Conservation (phyloP, 2,888 invertebrate genomes). For the Napeogenes inachia region DNA sequence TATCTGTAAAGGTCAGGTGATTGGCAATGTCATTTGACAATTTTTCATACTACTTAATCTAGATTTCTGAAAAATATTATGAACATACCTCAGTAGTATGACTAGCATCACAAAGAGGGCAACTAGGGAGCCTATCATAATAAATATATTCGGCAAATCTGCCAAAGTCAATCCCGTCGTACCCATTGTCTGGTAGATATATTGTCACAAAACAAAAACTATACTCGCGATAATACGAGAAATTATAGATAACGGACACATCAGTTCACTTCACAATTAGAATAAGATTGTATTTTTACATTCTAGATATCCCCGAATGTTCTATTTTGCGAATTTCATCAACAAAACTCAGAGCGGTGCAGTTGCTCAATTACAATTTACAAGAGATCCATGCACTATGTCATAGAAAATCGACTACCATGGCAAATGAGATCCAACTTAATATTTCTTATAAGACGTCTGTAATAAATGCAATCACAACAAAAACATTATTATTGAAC, state of each 20-base stretch:
- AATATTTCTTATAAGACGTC: conserved; percentile 29
- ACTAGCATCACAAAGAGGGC: conserved; percentile 86
- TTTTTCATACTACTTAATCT: neutral
- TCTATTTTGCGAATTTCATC: conserved; percentile 40
- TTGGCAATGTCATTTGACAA: conserved; percentile 5
- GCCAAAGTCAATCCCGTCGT: conserved; percentile 80
- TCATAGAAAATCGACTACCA: conserved; percentile 40
- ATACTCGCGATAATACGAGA: conserved; percentile 42
- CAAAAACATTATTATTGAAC: conserved; percentile 67
- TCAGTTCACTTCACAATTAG: conserved; percentile 47
- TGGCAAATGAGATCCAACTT: conserved; percentile 31
- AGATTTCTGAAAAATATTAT: conserved; percentile 4
- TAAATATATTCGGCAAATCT: conserved; percentile 86
- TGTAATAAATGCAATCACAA: conserved; percentile 52
- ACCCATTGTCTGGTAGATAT: conserved; percentile 50
- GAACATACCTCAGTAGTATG: conserved; percentile 83
- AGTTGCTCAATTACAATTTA: conserved; percentile 36
- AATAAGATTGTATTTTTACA: conserved; percentile 29
- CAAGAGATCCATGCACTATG: conserved; percentile 40
- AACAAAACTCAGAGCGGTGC: conserved; percentile 21
- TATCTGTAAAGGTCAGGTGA: conserved; percentile 6
- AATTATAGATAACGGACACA: conserved; percentile 42
- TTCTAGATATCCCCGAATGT: conserved; percentile 21
- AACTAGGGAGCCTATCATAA: conserved; percentile 83
- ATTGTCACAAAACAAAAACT: conserved; percentile 46